Evolutionary conservation across 2,797 vertebrate genomes (phyloP), one percentile per base, ranked within the genome.

Genomic region (Chelonia mydas): DNA sequence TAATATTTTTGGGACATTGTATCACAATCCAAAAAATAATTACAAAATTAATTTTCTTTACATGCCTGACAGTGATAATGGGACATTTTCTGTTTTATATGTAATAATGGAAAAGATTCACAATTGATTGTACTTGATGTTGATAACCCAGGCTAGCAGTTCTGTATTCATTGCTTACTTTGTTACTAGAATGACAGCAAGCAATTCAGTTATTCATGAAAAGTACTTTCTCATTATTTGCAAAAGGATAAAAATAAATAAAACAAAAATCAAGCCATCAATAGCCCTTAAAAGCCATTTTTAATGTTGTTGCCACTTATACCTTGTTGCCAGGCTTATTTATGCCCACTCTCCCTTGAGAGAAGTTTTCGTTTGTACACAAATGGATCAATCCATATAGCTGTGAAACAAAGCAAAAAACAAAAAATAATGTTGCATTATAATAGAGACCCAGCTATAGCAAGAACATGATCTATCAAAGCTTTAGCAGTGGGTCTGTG

Each of bases 311-410:
- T 68, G n/a, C 65, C 65, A 68, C 5, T 21, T 19, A n/a, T 37
- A 61, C 31, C 11, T 61, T 21, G 17, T 68, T 68, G 7, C 61
- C 61, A 68, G 61, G 16, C 33, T 68, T 68, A 19, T 37, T 21
- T 68, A 68, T 37, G 31, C 61, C 33, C 61, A 37, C 33, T 19
- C 37, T n/a, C n/a, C 17, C 61, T 37, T 68, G 61, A 68, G n/a
- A 19, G 61, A 37, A 37, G 17, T 37, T 68, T 68, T 37, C 65
- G 33, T 54, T 50, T 81, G 33, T 17, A 76, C 76, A 57, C 86
- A 74, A 91, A 91, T 83, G 59, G 82, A 87, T 91, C 78, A n/a
- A 78, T 57, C 59, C 87, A 85, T 54, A n/a, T 83, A 45, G 79
- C 31, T 78, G 61, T 55, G 61, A 82, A 77, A 59, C 65, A 81